These are phyloP conservation scores for Microcebus jonahi DNA, from an alignment of 2,113 vertebrate genomes.

Conservation along the genomic window DNA sequence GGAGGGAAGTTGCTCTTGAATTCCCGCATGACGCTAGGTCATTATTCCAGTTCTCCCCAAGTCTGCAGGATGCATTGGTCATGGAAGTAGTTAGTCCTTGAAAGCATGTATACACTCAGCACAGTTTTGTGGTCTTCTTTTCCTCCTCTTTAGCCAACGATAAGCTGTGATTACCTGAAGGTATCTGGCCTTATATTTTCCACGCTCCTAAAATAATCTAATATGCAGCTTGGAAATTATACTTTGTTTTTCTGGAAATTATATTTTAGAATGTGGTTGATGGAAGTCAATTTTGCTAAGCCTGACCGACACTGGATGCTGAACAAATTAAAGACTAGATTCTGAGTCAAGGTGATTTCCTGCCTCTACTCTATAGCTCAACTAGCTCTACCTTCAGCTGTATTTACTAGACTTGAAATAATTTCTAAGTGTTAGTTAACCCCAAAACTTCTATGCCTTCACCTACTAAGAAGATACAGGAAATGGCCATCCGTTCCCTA, in stretches of 20 bases:
- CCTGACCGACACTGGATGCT: neutral
- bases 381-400: neutral
- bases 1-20: neutral
- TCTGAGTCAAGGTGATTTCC: neutral
- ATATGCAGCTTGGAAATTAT: neutral
- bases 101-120: neutral
- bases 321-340: neutral
- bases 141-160: neutral
- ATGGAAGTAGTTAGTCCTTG: neutral
- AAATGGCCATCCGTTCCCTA: neutral
- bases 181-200: neutral
- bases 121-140: neutral
- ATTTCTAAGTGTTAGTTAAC: neutral
- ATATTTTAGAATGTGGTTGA: neutral
- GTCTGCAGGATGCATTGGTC: neutral
- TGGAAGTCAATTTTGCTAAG: neutral
- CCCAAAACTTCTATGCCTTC: neutral
- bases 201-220: neutral
- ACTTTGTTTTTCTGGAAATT: neutral
- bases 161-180: neutral
- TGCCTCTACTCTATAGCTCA: neutral
- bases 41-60: neutral
- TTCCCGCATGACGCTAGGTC: neutral
- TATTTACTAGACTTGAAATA: neutral
- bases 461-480: neutral